Conservation (phyloP, 2,113 vertebrate genomes). For the Elephantulus edwardii region DNA sequence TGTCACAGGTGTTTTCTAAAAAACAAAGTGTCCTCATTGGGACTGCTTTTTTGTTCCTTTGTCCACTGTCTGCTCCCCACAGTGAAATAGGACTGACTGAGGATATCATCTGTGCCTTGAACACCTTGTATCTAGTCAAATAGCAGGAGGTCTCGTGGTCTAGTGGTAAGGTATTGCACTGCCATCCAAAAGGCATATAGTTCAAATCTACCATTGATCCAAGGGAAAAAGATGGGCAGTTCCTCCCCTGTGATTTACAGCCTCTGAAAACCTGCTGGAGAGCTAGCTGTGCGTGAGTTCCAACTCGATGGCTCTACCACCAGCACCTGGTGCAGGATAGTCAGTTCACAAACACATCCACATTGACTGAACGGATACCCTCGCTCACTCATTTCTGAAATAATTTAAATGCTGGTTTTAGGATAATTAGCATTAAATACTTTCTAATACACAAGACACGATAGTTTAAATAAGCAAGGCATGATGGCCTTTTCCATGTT, state of each 20-base stretch:
- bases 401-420: not conserved
- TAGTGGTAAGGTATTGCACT: too few relatives aligned
- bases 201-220: too few relatives aligned
- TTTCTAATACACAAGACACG: not conserved
- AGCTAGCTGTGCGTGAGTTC: too few relatives aligned
- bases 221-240: too few relatives aligned
- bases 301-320: too few relatives aligned
- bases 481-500: conserved; percentile 6
- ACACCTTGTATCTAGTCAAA: not conserved
- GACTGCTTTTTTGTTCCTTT: not conserved
- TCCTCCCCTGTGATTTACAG: too few relatives aligned
- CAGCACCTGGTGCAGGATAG: not conserved
- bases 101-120: not conserved
- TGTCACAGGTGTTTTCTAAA: not conserved
- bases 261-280: too few relatives aligned
- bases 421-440: not conserved
- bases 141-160: too few relatives aligned
- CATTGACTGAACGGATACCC: not conserved
- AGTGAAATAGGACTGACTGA: not conserved
- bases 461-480: not conserved
- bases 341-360: not conserved
- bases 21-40: not conserved
- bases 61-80: not conserved
- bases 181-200: too few relatives aligned
- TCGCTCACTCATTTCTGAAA: not conserved